phyloP scores from a whole-genome alignment of 2,888 invertebrate species.

The Cyaniris semiargus region DNA sequence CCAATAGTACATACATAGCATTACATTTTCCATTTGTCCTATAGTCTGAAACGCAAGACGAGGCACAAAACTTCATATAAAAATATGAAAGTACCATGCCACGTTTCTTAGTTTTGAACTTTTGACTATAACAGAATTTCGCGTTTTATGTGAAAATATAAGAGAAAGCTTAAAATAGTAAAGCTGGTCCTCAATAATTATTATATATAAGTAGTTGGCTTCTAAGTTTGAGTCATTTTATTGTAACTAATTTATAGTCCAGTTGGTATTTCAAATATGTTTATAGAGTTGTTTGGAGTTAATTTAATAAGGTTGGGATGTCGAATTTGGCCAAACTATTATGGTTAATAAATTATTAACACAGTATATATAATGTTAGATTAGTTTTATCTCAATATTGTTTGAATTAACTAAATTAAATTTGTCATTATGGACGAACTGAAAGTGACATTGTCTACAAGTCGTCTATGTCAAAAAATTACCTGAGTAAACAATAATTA shows the following conservation, averaged over 20 bases:
- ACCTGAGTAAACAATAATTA: neutral
- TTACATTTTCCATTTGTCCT: neutral
- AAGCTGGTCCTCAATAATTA: neutral
- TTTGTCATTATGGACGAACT: neutral
- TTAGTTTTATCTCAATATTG: neutral
- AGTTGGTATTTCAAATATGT: neutral
- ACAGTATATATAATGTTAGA: neutral
- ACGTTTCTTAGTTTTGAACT: neutral
- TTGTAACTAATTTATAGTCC: neutral
- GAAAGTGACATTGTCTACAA: neutral
- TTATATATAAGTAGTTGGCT: neutral
- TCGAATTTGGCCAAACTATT: neutral
- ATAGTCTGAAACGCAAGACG: neutral
- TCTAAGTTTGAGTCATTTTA: neutral
- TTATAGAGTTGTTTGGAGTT: neutral
- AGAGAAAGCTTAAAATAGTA: neutral
- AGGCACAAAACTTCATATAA: neutral
- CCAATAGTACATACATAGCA: slow-evolving; percentile 20
- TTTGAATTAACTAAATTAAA: neutral
- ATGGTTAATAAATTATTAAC: neutral
- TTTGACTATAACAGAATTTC: neutral
- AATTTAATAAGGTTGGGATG: neutral
- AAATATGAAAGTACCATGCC: too few species aligned
- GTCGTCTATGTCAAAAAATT: neutral
- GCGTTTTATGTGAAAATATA: neutral